Conservation (phyloP, 2,888 invertebrate genomes). For the Coleophora flavipennella region DNA sequence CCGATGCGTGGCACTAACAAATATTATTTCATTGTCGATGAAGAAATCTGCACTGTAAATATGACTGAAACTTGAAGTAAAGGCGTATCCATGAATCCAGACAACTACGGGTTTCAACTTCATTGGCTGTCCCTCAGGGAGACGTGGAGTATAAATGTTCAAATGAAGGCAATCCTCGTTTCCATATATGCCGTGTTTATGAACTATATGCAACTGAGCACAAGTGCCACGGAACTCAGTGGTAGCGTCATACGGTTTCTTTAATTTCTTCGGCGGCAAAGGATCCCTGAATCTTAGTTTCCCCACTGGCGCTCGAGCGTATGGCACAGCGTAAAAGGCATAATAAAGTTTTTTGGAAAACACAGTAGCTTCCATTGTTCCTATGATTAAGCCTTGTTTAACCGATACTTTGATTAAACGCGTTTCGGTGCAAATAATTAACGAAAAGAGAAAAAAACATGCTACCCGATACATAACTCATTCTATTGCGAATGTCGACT, state of each 20-base stretch:
- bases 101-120: slow-evolving; percentile 41
- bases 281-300: slow-evolving; percentile 55
- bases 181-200: slow-evolving; percentile 50
- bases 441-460: slow-evolving; percentile 19
- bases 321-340: slow-evolving; percentile 58
- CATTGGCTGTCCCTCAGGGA: slow-evolving; percentile 28
- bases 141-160: slow-evolving; percentile 77
- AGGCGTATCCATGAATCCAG: slow-evolving; percentile 62
- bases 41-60: slow-evolving; percentile 57
- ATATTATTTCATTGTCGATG: slow-evolving; percentile 48
- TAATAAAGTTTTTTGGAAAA: slow-evolving; percentile 38
- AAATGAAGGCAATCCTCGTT: slow-evolving; percentile 76
- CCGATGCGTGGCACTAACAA: slow-evolving; percentile 50
- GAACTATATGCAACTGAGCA: slow-evolving; percentile 72
- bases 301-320: slow-evolving; percentile 45
- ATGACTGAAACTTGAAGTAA: slow-evolving; percentile 56
- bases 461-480: slow-evolving; percentile 21
- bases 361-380: slow-evolving; percentile 32
- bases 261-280: slow-evolving; percentile 46
- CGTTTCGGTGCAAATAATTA: slow-evolving; percentile 16
- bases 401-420: slow-evolving; percentile 36
- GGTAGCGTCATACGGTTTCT: slow-evolving; percentile 69
- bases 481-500: slow-evolving; percentile 7
- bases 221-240: slow-evolving; percentile 66
- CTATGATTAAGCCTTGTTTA: slow-evolving; percentile 41